Evolutionary conservation across 2,113 vertebrate genomes (phyloP), one percentile per base, ranked within the genome.

Genomic region (Dolichallabes microphthalmus): DNA sequence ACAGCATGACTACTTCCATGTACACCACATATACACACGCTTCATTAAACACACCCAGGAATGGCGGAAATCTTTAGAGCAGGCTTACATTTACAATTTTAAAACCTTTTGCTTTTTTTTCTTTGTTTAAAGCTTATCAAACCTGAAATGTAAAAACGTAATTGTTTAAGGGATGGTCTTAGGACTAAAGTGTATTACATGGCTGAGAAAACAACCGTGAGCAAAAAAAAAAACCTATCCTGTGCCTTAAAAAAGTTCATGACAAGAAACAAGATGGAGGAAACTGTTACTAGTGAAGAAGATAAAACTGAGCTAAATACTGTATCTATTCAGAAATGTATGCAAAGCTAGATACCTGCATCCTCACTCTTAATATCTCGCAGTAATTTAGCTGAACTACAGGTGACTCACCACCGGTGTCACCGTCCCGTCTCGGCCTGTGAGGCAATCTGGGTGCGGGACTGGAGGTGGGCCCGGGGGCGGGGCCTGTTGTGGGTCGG

Each of bases 361-460:
- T 64, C 25, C 4, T 45, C 5, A 5, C 39, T 45, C 39, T 45
- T 45, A 45, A 45, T 45, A 6, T 4, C 6, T 45, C 39, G 39
- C 39, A 45, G 39, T 45, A 45, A 5, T 45, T 0, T 45, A 66
- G n/a, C 27, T 30, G 30, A 66, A 30, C 61, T 68, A 32, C 66
- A 45, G 45, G 7, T 45, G 45, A 86, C 96, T 95, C 86, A 98
- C 97, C 95, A 0, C 90, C 91, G 2, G 89, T 35, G 9, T 98
- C 97, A 9, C 96, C 97, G 5, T 99, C 98, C 90, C 96, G 92
- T 74, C 95, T 94, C 1, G 90, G 94, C 87, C 96, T 92, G 1
- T 90, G 90, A 55, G 94, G 89, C 63, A 91, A 61, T 80, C 90
- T 94, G 75, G 92, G 30, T 6, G 91, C 91, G 0, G 95, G 96